A percentile compares a stretch with the other conserved stretches of the same genome.
phyloP scores from a whole-genome alignment of 64 coral and sea anemone genomes.

The Acropora yongei region DNA sequence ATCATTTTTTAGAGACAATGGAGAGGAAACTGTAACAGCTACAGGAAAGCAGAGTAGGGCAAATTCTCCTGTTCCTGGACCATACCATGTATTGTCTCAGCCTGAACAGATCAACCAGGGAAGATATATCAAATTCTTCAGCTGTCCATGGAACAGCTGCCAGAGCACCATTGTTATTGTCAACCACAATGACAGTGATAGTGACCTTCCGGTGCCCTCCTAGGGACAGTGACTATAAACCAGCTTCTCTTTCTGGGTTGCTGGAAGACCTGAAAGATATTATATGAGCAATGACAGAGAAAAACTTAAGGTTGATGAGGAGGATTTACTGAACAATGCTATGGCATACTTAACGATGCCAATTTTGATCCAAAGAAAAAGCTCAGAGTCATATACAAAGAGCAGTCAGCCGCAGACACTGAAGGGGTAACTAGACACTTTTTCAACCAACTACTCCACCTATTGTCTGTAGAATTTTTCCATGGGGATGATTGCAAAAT shows the following conservation, averaged over 20 bases:
- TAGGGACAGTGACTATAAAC: neutral
- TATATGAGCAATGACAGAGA: constrained; percentile 34
- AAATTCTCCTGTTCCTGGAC: neutral
- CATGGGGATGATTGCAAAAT: constrained; percentile 18
- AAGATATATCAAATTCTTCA: neutral
- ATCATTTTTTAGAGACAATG: neutral
- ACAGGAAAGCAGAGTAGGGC: neutral
- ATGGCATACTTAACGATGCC: constrained; percentile 46
- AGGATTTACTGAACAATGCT: constrained; percentile 61
- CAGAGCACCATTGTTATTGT: constrained; percentile 9
- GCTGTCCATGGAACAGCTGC: constrained; percentile 25
- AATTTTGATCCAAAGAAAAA: constrained; percentile 62
- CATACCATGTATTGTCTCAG: neutral
- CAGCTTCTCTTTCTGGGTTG: neutral
- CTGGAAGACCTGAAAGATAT: constrained; percentile 11
- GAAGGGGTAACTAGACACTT: constrained; percentile 57
- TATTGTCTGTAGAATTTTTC: constrained; percentile 44
- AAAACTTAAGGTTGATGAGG: constrained; percentile 44
- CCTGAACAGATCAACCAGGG: neutral
- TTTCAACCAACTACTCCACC: constrained; percentile 36
- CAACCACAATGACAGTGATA: neutral
- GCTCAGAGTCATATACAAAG: constrained; percentile 13
- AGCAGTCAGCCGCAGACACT: constrained; percentile 66
- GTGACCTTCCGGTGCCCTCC: constrained; percentile 2
- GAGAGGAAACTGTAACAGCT: neutral